These are phyloP conservation scores for Hyperoplus lanceolatus DNA, from an alignment of 2,797 vertebrate genomes.

Conservation along the genomic window DNA sequence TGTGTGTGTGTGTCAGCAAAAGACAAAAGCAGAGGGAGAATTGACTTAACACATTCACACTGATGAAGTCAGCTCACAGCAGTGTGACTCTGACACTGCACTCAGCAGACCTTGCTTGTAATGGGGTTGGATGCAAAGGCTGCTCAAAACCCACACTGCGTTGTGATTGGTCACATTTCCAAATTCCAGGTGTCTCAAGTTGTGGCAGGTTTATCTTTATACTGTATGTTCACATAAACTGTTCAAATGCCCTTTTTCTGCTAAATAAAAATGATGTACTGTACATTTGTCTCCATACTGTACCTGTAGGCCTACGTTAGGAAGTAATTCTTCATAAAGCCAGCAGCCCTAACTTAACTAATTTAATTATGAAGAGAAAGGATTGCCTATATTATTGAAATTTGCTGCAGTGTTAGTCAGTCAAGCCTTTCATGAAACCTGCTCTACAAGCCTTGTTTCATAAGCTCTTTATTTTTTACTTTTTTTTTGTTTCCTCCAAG, in stretches of 20 bases:
- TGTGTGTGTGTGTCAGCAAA: too few relatives aligned
- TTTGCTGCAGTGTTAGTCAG: not conserved
- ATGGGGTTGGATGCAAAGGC: not conserved
- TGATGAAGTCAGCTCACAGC: constrained; percentile 28
- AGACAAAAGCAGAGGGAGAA: constrained; percentile 23
- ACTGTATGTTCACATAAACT: not conserved
- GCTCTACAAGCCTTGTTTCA: not conserved
- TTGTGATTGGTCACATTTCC: not conserved
- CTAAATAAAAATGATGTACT: not conserved
- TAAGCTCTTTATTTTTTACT: not conserved
- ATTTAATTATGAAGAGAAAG: not conserved
- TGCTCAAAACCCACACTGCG: constrained; percentile 1
- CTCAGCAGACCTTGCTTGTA: constrained; percentile 21
- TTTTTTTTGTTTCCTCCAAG: not conserved
- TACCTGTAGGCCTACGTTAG: not conserved
- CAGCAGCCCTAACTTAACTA: not conserved
- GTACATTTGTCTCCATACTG: not conserved
- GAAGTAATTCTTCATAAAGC: not conserved
- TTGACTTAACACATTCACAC: constrained; percentile 10
- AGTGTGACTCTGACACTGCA: constrained; percentile 32
- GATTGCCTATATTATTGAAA: not conserved
- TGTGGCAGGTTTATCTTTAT: not conserved
- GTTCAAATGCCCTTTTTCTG: not conserved
- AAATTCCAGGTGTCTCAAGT: not conserved
- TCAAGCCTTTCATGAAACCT: not conserved